Percentiles rank a stretch among this genome's conserved stretches.
phyloP scores from a whole-genome alignment of 1,140 invertebrate species.

The Drosophila triauraria region DNA sequence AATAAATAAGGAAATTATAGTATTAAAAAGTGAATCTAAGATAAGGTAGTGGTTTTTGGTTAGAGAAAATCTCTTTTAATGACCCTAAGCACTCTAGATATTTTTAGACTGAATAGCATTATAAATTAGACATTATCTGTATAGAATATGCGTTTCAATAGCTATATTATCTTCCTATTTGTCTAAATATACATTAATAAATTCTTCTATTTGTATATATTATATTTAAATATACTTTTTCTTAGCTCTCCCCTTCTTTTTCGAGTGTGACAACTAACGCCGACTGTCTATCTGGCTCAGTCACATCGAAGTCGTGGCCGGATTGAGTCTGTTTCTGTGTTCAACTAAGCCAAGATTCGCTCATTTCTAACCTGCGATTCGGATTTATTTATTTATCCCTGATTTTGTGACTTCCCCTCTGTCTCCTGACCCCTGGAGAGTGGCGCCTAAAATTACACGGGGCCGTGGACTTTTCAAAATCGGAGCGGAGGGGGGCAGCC shows the following conservation, averaged over 20 bases:
- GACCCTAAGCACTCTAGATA: too few species aligned
- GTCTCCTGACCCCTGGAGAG: constrained; percentile 67
- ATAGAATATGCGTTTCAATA: neutral
- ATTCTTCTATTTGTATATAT: too few species aligned
- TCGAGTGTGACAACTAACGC: constrained; percentile 44
- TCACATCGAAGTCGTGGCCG: constrained; percentile 80
- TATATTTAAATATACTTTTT: too few species aligned
- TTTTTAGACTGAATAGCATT: too few species aligned
- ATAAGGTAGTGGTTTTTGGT: neutral
- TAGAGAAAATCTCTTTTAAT: neutral
- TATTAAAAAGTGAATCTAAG: neutral
- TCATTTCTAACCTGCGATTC: constrained; percentile 57
- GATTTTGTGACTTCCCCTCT: neutral
- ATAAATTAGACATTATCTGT: neutral
- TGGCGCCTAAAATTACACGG: constrained; percentile 73
- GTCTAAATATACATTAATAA: neutral
- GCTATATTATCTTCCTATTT: neutral
- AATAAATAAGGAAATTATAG: neutral
- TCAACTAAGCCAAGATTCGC: constrained; percentile 45
- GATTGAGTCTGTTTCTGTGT: constrained; percentile 58
- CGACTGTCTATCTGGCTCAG: constrained; percentile 70
- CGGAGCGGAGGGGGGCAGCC: constrained; percentile 13
- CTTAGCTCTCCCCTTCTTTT: neutral
- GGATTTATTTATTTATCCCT: constrained; percentile 44
- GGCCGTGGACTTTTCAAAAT: constrained; percentile 10